Base-by-base conservation (phyloP, 2,888 invertebrate species). In the Tipula vernalis region DNA sequence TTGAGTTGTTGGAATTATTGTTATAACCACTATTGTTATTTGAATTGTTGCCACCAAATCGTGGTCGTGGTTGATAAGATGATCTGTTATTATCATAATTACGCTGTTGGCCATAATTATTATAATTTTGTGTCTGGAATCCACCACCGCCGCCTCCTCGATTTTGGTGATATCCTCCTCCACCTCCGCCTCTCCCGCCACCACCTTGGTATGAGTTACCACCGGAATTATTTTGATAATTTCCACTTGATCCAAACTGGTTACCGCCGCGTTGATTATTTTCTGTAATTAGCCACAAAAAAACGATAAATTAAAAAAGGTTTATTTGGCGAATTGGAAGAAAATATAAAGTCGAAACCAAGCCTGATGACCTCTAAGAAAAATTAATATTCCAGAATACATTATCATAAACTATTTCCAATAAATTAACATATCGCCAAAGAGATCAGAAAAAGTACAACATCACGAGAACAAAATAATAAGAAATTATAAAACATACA, bases 151-250 rank as follows among this genome's bases (percentile, higher is more conserved):
- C 86, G 39, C 44, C 86, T 6, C 86, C 86, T 5, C 44, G 44
- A 44, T 44, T 44, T 44, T 44, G 44, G 6, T 44, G 44, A 10
- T 44, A 44, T 10, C 51, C 51, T 51, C 51, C 71, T 18, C 86
- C 87, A 13, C 87, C 87, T 44, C 87, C 86, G 41, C 85, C 87
- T 44, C 87, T 86, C 36, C 85, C 57, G 3, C 86, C 85, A 47
- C 87, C 87, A 51, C 15, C 15, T 15, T 15, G 5, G 15, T 39
- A 51, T n/a, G 57, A n/a, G 36, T 18, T 87, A 3, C 87, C 87
- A 6, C 86, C 86, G n/a, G 47, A 51, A 51, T 86, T 86, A 28
- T 51, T 41, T 42, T 57, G 51, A 86, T 86, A 86, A n/a, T 13
- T 5, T 12, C 86, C 42, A n/a, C 85, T 83, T 3, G 86, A 85